Conservation (phyloP, 2,113 vertebrate species). For the Tricholaema leucomelas region DNA sequence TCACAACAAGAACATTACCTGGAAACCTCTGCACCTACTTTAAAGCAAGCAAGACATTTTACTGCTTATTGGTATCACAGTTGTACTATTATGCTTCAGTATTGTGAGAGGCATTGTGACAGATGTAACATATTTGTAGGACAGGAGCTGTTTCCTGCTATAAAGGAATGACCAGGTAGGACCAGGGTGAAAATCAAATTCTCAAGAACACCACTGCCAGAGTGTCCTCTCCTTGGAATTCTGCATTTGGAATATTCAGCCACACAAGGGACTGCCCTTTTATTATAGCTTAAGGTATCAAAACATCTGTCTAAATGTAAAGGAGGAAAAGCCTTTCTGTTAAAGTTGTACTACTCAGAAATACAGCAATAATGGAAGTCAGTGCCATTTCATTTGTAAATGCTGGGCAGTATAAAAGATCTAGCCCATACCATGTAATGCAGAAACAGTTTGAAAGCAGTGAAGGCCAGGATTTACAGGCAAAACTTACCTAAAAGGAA, state of each 20-base stretch:
- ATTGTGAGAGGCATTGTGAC: not conserved
- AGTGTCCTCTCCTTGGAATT: not conserved
- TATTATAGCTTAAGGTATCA: not conserved
- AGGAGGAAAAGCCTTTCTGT: not conserved
- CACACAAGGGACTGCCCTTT: not conserved
- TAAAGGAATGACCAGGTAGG: not conserved
- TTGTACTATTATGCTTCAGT: rapidly evolving
- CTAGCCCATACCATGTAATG: not conserved
- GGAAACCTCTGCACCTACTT: not conserved
- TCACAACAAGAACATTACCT: not conserved
- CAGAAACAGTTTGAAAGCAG: not conserved
- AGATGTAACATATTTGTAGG: rapidly evolving
- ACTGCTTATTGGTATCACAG: not conserved
- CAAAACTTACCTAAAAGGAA: not conserved
- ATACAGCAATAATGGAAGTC: not conserved
- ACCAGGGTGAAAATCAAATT: not conserved
- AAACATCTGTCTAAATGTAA: not conserved
- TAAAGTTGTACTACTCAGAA: not conserved
- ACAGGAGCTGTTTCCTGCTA: no score
- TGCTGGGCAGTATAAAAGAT: not conserved
- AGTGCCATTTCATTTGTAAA: not conserved
- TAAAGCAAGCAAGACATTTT: not conserved
- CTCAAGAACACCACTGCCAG: not conserved
- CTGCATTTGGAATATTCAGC: not conserved
- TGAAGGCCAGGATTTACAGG: not conserved